Conservation (phyloP, 2,113 vertebrate species). For the Sylvietta virens region DNA sequence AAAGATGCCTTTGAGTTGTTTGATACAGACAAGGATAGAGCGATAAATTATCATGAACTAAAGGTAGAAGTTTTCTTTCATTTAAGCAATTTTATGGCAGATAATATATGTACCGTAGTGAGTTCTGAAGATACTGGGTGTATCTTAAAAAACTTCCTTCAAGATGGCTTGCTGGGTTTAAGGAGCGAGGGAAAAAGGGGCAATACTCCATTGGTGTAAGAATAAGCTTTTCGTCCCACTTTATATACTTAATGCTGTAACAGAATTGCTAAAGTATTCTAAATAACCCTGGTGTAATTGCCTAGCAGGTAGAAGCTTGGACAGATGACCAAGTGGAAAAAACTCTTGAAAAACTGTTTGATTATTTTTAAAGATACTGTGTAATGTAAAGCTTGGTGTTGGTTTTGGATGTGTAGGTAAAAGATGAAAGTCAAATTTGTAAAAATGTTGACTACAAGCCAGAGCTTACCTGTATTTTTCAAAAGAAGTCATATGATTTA, state of each 20-base stretch:
- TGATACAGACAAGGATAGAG: conserved; percentile 93
- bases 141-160: neutral
- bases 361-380: neutral
- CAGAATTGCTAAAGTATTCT: neutral
- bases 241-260: neutral
- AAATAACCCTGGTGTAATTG: neutral
- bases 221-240: neutral
- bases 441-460: neutral
- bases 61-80: conserved; percentile 77
- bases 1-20: conserved; percentile 97
- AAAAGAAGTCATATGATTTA: neutral
- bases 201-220: neutral
- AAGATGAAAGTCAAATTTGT: neutral
- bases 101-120: neutral
- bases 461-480: neutral
- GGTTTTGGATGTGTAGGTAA: neutral
- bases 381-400: neutral
- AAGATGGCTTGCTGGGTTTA: neutral
- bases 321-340: neutral
- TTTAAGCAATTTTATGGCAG: neutral
- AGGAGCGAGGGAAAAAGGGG: fast-evolving
- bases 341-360: neutral
- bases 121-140: neutral
- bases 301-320: neutral
- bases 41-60: conserved; percentile 93